Evolutionary conservation across 2,888 invertebrate species (phyloP).

Genomic region (Synanthedon vespiformis): DNA sequence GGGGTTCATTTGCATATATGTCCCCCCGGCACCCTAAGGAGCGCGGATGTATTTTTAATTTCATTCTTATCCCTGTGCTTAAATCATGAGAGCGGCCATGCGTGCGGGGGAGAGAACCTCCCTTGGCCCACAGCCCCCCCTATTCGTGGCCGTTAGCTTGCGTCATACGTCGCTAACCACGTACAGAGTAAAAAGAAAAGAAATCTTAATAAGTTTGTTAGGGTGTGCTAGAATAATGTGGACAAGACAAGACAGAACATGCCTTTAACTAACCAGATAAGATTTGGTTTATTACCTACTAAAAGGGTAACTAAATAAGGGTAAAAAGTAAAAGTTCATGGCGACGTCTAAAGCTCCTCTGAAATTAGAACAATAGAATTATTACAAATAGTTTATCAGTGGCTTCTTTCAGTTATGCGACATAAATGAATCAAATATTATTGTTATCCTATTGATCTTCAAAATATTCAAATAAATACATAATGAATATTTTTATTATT

Average conservation of each 20-base stretch:
- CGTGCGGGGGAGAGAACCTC: conserved; percentile 51
- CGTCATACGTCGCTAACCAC: conserved; percentile 71
- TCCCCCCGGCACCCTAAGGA: conserved; percentile 67
- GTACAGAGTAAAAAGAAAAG: conserved; percentile 69
- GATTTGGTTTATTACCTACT: no score
- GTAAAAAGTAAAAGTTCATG: no score
- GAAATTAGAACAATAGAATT: no score
- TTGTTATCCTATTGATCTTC: no score
- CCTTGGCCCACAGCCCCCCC: conserved; percentile 21
- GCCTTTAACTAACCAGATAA: no score
- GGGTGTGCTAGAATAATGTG: conserved; percentile 41
- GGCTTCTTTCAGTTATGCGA: no score
- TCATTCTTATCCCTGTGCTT: conserved; percentile 71
- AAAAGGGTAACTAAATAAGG: no score
- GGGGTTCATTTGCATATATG: conserved; percentile 69
- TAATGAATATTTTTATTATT: no score
- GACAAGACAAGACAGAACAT: conserved; percentile 16
- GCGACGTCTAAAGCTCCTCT: no score
- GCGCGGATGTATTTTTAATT: conserved; percentile 70
- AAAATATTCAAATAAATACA: no score
- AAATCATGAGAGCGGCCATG: conserved; percentile 71
- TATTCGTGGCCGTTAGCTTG: conserved; percentile 53
- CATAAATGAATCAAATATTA: no score
- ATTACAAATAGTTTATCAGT: no score
- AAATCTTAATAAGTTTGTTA: conserved; percentile 72